Percentiles rank a stretch among this genome's conserved stretches.
Evolutionary conservation across 92 coral and sea anemone genomes (phyloP).

Genomic region (Meandrina meandrites): DNA sequence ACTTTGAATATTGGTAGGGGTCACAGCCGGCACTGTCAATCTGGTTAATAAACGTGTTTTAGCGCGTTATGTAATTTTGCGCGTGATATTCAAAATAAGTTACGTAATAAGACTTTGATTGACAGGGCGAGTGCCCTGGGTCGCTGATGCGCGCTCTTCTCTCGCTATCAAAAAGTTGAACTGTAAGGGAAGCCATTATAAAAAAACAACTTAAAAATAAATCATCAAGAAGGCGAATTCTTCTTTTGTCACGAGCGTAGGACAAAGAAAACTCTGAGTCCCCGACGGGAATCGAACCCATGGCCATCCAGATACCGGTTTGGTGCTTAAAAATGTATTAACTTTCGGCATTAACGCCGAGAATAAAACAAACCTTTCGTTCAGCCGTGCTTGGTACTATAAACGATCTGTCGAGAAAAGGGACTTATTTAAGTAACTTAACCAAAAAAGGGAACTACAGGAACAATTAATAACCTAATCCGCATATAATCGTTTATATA

Average conservation of each 20-base stretch:
- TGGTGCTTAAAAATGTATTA: neutral
- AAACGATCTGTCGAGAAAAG: neutral
- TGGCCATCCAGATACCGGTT: no score
- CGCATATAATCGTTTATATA: no score
- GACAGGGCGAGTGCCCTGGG: neutral
- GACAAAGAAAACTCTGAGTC: no score
- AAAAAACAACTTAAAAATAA: no score
- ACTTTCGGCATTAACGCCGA: neutral
- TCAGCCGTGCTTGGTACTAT: neutral
- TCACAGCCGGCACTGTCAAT: no score
- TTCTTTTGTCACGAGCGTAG: no score
- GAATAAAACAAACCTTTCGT: slow-evolving; percentile 5
- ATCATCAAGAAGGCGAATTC: no score
- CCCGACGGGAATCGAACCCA: no score
- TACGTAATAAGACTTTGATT: neutral
- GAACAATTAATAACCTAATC: neutral
- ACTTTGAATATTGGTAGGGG: no score
- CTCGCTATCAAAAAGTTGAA: neutral
- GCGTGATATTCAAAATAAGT: neutral
- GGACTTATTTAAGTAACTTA: neutral
- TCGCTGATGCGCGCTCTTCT: neutral
- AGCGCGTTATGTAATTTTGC: neutral
- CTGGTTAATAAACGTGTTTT: neutral
- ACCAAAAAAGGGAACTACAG: neutral
- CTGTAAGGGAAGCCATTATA: no score